These are phyloP conservation scores for Rhea pennata DNA, from an alignment of 2,113 vertebrate species.

Conservation along the genomic window DNA sequence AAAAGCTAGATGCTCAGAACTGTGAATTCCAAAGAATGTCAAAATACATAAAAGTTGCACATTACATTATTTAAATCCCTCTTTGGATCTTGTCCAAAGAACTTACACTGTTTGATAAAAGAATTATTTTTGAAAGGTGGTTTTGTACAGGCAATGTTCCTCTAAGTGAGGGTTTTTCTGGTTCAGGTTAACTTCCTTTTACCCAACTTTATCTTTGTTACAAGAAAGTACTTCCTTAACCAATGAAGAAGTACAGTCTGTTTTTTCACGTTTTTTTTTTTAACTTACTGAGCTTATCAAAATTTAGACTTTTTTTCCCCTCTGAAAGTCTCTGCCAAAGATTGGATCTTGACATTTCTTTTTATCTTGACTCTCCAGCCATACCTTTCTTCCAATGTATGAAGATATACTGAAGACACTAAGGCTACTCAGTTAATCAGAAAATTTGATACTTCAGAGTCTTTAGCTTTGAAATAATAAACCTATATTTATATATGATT, in stretches of 20 bases:
- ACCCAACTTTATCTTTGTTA: not conserved
- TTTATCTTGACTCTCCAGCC: too few relatives aligned
- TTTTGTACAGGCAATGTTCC: not conserved
- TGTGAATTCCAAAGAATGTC: not conserved
- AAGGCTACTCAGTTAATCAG: not conserved
- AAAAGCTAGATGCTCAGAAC: accelerated
- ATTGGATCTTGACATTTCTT: not conserved
- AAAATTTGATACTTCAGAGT: not conserved
- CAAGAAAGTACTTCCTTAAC: not conserved
- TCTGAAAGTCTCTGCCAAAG: not conserved
- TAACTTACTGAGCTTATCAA: not conserved
- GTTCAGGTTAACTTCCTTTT: not conserved
- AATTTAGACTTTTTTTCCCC: not conserved
- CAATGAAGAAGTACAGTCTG: not conserved
- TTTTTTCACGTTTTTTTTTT: not conserved
- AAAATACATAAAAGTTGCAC: not conserved
- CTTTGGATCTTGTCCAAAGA: not conserved
- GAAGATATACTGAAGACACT: not conserved
- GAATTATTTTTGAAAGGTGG: not conserved
- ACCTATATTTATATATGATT: not conserved
- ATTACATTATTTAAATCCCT: not conserved
- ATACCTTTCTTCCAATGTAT: not conserved
- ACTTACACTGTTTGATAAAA: not conserved
- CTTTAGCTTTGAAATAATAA: not conserved
- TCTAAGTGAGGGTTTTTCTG: not conserved